Percentiles rank a stretch among this genome's conserved stretches.
Conservation (phyloP, 2,113 vertebrate species). For the Sula dactylatra region DNA sequence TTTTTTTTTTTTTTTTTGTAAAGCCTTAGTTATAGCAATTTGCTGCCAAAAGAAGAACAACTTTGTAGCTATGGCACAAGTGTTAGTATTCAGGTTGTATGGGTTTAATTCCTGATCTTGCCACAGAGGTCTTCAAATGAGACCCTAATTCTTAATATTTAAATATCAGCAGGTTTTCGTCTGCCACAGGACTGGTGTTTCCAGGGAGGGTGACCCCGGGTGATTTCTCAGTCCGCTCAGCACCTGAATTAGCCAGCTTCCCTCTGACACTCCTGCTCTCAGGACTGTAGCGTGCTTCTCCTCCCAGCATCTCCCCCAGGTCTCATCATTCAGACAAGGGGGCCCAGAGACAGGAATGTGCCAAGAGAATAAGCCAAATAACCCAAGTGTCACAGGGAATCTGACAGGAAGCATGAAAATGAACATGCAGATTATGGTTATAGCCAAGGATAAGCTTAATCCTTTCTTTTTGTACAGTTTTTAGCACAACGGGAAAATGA, state of each 20-base stretch:
- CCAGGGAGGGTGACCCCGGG: not conserved
- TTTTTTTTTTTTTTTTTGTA: not conserved
- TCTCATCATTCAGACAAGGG: not conserved
- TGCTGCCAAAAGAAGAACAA: not conserved
- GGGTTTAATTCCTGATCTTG: not conserved
- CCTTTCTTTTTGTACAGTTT: not conserved
- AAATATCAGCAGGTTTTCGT: not conserved
- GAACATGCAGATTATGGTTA: not conserved
- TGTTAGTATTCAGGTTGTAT: not conserved
- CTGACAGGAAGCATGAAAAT: not conserved
- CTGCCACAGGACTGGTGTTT: not conserved
- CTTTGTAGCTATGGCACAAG: not conserved
- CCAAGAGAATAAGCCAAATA: not conserved
- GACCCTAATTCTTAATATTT: no score
- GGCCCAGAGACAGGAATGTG: not conserved
- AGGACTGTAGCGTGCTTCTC: not conserved
- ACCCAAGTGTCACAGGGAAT: not conserved
- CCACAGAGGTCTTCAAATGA: not conserved
- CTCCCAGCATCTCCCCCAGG: not conserved
- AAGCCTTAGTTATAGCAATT: not conserved
- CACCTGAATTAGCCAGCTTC: not conserved
- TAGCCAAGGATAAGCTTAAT: conserved; percentile 3
- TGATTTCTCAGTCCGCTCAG: not conserved
- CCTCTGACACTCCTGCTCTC: not conserved
- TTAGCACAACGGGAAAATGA: not conserved